Percentiles rank a stretch among this genome's conserved stretches.
phyloP scores from a whole-genome alignment of 2,888 invertebrate species.

The Macrosiphum euphorbiae region DNA sequence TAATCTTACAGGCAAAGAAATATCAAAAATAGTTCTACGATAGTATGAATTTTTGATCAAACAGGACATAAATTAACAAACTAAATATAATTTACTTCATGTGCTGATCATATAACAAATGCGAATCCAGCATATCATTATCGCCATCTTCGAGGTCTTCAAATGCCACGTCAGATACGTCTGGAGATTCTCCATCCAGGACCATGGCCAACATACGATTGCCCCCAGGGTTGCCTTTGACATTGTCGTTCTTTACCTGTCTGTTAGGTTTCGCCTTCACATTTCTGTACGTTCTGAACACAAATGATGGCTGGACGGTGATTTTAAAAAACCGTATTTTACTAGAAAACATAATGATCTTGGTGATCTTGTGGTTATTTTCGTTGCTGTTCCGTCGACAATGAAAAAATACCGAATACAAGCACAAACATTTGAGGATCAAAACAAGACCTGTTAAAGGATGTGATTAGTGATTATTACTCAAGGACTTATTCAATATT shows the following conservation, averaged over 20 bases:
- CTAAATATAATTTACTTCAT: constrained; percentile 29
- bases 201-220: constrained; percentile 42
- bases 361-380: background rate
- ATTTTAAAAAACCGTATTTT: constrained; percentile 14
- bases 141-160: constrained; percentile 52
- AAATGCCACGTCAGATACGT: constrained; percentile 13
- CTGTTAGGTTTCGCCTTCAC: background rate
- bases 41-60: background rate
- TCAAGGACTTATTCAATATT: background rate
- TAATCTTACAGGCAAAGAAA: background rate
- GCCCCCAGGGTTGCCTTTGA: constrained; percentile 54
- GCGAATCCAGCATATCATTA: constrained; percentile 51
- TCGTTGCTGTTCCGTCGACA: background rate
- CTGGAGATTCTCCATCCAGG: constrained; percentile 45
- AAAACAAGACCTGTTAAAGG: background rate
- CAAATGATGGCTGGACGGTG: background rate
- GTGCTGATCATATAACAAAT: constrained; percentile 55
- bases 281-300: constrained; percentile 20
- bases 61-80: background rate
- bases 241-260: background rate
- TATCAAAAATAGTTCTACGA: background rate
- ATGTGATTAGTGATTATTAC: background rate
- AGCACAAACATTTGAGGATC: background rate
- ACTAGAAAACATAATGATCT: background rate
- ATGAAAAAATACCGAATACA: background rate